phyloP scores from a whole-genome alignment of 1,140 invertebrate genomes.

The Nylanderia fulva region DNA sequence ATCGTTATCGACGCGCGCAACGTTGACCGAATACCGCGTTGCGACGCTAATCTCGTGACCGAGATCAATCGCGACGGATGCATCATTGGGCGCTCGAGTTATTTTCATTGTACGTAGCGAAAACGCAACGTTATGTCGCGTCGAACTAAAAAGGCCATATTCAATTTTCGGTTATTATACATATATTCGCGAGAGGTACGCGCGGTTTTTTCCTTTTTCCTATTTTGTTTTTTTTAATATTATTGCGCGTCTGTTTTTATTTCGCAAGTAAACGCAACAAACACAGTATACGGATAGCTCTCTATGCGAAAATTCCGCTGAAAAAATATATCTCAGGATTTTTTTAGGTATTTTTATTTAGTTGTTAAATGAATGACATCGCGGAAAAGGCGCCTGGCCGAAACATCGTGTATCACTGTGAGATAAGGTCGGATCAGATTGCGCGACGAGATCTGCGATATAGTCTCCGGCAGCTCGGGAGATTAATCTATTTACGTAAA shows the following conservation, averaged over 20 bases:
- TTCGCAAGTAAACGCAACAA: slow-evolving; percentile 37
- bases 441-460: not conserved
- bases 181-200: not conserved
- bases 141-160: slow-evolving; percentile 48
- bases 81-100: slow-evolving; percentile 16
- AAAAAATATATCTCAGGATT: slow-evolving; percentile 27
- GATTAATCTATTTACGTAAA: slow-evolving; percentile 25
- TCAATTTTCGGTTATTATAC: slow-evolving; percentile 59
- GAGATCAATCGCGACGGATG: slow-evolving; percentile 55
- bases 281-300: slow-evolving; percentile 3
- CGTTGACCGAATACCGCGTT: slow-evolving; percentile 25
- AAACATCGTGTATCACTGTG: not conserved
- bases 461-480: not conserved
- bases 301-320: not conserved
- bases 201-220: not conserved
- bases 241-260: slow-evolving; percentile 39
- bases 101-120: slow-evolving; percentile 28
- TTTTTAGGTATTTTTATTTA: slow-evolving; percentile 7
- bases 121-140: slow-evolving; percentile 52
- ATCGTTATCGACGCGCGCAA: slow-evolving; percentile 45
- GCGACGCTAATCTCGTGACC: slow-evolving; percentile 56
- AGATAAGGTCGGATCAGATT: not conserved
- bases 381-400: not conserved
- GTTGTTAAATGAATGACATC: not conserved
- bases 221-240: not conserved